Evolutionary conservation across 2,888 invertebrate genomes (phyloP).

Genomic region (Drosophila nr. medialis): DNA sequence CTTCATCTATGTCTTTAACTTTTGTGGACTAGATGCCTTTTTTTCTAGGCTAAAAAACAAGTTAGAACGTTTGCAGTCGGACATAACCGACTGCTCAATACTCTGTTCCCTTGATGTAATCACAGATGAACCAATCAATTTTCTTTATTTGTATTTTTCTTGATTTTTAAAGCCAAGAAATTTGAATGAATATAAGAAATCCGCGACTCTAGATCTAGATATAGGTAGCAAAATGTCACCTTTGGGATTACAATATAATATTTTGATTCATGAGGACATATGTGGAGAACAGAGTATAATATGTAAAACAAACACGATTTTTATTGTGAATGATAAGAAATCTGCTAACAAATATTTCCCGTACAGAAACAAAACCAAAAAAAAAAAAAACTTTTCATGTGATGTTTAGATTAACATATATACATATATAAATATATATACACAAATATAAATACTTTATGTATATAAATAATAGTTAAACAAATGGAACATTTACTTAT

Average conservation of each 20-base stretch:
- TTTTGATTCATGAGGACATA: not conserved
- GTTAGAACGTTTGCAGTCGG: constrained; percentile 3
- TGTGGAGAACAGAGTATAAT: constrained; percentile 1
- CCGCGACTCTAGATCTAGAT: not conserved
- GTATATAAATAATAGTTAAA: constrained; percentile 34
- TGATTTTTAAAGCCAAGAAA: not conserved
- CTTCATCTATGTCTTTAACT: constrained; percentile 74
- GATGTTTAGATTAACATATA: constrained; percentile 75
- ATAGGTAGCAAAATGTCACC: not conserved
- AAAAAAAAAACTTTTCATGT: constrained; percentile 70
- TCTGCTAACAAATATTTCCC: constrained; percentile 44
- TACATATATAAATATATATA: constrained; percentile 15
- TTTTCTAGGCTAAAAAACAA: constrained; percentile 64
- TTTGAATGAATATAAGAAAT: not conserved
- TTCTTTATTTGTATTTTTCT: not conserved
- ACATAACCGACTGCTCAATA: constrained; percentile 2
- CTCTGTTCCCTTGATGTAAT: not conserved
- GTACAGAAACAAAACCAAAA: constrained; percentile 54
- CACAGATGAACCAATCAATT: not conserved
- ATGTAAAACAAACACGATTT: constrained; percentile 20
- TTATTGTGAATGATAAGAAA: constrained; percentile 44
- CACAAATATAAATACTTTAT: constrained; percentile 26
- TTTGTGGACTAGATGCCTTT: constrained; percentile 73
- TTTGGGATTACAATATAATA: not conserved
- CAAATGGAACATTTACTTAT: constrained; percentile 55